Evolutionary conservation across 2,113 vertebrate species (phyloP), one percentile per base, ranked within the genome.

Genomic region (Apteryx mantelli): DNA sequence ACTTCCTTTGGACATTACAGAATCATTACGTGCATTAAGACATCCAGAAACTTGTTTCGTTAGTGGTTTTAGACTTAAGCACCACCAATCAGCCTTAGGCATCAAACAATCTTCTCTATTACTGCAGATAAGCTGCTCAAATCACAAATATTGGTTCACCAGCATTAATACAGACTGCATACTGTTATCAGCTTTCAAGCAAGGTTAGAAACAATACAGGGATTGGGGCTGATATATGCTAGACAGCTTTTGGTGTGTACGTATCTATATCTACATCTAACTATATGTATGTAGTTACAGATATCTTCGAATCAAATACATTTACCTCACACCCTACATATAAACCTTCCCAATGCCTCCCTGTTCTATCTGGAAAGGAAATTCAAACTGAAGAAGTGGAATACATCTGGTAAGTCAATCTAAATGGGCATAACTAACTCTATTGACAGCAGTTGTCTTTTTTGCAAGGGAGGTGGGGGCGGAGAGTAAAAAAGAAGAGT

Each of bases 11-110:
- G 74, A 85, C 20, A 70, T 44, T 48, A 76, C 0, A 65, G 56
- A 77, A 81, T 66, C 70, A 42, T 3, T 0, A 65, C 0, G 0
- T 28, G 60, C 2, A 21, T 19, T 42, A 75, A 86, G 52, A 61
- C 44, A 71, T 21, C 5, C 48, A 85, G 36, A 53, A 70, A 53
- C 42, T 25, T 32, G 24, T 61, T 85, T 60, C 34, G 12, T 36
- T 40, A 32, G 20, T 69, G 9, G 8, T 40, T 81, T 81, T 42
- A 46, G 30, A 61, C 21, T 86, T 66, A 32, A 34, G 38, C 50
- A 42, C 13, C 50, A 65, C 26, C 42, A 52, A 28, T 50, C 68
- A 80, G 66, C 55, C 73, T 64, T 64, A 70, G 26, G 48, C 32
- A 88, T n/a, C 55, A 70, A 76, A 70, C n/a, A 5, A 71, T 48